A percentile compares a stretch with the other conserved stretches of the same genome.
Conservation (phyloP, 1,140 invertebrate genomes). For the Penaeus indicus region DNA sequence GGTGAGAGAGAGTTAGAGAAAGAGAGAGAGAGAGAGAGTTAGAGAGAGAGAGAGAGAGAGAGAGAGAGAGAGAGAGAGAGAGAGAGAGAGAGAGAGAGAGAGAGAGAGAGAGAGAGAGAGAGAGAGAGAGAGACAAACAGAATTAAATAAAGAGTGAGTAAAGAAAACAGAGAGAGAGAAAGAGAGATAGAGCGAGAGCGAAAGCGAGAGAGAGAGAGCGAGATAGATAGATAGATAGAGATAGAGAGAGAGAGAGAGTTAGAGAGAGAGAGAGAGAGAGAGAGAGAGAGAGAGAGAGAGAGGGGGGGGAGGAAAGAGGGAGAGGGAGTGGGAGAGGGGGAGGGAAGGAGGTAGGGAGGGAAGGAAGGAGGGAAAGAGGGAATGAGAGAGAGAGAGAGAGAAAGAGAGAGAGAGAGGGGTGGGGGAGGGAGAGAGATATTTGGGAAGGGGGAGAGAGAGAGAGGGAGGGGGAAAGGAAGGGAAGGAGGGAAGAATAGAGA, state of each 20-base stretch:
- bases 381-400: neutral
- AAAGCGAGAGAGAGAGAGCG: neutral
- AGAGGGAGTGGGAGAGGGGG: neutral
- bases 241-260: neutral
- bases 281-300: neutral
- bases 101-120: too few relatives aligned
- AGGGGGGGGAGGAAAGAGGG: neutral
- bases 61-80: neutral
- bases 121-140: neutral
- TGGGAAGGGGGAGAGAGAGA: constrained; percentile 4
- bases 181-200: neutral
- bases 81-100: neutral
- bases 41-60: neutral
- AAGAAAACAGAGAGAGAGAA: neutral
- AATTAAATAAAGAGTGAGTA: neutral
- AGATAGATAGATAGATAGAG: neutral
- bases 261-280: constrained; percentile 2
- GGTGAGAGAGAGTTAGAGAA: neutral
- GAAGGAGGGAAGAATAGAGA: too few relatives aligned
- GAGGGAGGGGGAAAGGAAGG: neutral
- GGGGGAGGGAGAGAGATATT: neutral
- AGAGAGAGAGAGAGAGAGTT: neutral
- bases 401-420: neutral
- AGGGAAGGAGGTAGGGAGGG: neutral
- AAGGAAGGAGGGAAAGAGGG: neutral